Evolutionary conservation across 2,888 invertebrate species (phyloP), one percentile per base, ranked within the genome.

Genomic region (Biston betularia): DNA sequence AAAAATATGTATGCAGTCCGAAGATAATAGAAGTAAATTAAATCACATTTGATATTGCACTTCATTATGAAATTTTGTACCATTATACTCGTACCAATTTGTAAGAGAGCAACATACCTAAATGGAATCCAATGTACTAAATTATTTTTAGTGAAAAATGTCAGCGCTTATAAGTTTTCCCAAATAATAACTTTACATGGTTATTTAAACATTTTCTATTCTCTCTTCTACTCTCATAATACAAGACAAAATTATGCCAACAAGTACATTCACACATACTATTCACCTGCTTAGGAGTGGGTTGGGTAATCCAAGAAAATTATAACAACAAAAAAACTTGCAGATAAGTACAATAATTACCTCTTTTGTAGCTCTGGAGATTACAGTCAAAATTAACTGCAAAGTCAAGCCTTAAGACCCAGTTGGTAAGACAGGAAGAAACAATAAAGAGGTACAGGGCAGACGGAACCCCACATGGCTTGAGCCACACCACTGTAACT

Each of bases 381-480:
- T 46, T 42, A 24, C 10, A 35, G 46, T n/a, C 5, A 42, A 54
- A n/a, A 14, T 46, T 33, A 46, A 68, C 63, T 65, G 65, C 60
- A 68, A 65, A 71, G 66, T 67, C 60, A 52, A 45, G 40, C 11
- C n/a, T 38, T 50, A 14, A 48, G 8, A 54, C 56, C 33, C 15
- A 50, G 40, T 55, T 33, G 5, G 38, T 50, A 58, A 50, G n/a
- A 48, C 42, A 53, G 46, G 46, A 34, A 48, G 35, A 49, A 15
- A 48, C 12, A 52, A 11, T 14, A 53, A 24, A 38, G 61, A 49
- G 68, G 59, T 15, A 15, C 57, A 63, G 83, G 79, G 80, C 79
- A 79, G 80, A 78, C 80, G 73, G 81, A 77, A 81, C 42, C 78
- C 81, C 87, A 82, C 85, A 82, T 83, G 79, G 62, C 42, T 49